Evolutionary conservation across 1,140 invertebrate species (phyloP), one percentile per base, ranked within the genome.

Genomic region (Procambarus virginalis): DNA sequence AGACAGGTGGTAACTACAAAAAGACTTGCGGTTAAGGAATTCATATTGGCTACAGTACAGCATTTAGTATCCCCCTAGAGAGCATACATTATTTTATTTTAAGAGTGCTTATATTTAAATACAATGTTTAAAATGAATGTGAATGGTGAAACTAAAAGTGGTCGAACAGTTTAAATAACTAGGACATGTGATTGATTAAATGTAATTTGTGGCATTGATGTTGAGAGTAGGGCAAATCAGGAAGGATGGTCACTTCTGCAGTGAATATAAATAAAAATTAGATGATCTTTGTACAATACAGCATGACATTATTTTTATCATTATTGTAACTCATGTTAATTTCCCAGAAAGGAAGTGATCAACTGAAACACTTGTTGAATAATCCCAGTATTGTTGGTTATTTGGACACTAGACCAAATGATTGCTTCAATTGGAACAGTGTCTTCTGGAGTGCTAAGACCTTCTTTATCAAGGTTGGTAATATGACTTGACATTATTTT

Each of bases 401-500:
- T n/a, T 34, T 82, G 55, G 58, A 82, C 12, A 34, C 55, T 17
- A 34, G 20, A 14, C 45, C 60, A 17, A 12, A 2, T 0, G 58
- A 82, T 14, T 17, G 22, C 58, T 82, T 82, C 22, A 82, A 82
- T 46, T 82, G 80, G 80, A 46, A 60, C 17, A 8, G 68, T 8
- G 80, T 82, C 10, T 82, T 82, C 22, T 48, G 14, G 22, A 22
- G 45, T 68, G 55, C 58, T 10, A 45, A 46, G 22, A 46, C 3
- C 17, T 82, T 68, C 60, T 82, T 82, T 46, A 14, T 82, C 60
- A 82, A 82, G 60, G 80, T 82, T 45, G n/a, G 49, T 45, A 9
- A 20, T 64, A 14, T 34, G 14, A 45, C 22, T 80, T 80, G 12
- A 45, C 22, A 60, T 81, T 22, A 20, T n/a, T 9, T 81, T 17